Percentiles rank a stretch among this genome's conserved stretches.
phyloP scores from a whole-genome alignment of 2,797 vertebrate genomes.

The Catamblyrhynchus diadema region DNA sequence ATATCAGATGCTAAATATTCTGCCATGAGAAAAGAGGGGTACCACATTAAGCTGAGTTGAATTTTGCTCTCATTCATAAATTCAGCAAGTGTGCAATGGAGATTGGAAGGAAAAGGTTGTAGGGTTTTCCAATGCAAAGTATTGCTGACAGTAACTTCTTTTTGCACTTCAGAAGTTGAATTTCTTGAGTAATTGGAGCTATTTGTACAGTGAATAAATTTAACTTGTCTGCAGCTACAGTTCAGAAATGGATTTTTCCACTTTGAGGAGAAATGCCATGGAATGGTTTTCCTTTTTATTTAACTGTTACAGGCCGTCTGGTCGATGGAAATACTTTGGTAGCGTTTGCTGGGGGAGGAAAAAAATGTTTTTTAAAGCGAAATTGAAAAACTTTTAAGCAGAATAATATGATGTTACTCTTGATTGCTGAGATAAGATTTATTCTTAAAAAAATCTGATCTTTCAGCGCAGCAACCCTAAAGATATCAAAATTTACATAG shows the following conservation, averaged over 20 bases:
- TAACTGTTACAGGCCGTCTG: neutral
- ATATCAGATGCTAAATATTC: neutral
- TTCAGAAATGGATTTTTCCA: neutral
- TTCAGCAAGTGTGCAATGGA: neutral
- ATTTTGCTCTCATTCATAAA: neutral
- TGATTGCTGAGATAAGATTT: conserved; percentile 1
- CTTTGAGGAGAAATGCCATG: neutral
- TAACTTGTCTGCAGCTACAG: neutral
- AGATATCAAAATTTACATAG: neutral
- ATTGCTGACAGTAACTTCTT: neutral
- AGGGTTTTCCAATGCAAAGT: neutral
- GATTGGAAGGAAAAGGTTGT: neutral
- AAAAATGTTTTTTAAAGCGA: neutral
- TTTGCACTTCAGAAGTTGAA: neutral
- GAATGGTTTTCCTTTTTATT: neutral
- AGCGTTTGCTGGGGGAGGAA: neutral
- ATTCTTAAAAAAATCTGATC: neutral
- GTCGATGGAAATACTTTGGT: neutral
- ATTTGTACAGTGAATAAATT: neutral
- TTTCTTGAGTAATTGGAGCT: neutral
- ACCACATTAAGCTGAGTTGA: neutral
- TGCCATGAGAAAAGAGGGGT: neutral
- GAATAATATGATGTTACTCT: neutral
- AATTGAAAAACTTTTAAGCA: neutral
- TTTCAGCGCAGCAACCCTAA: neutral